Evolutionary conservation across 2,888 invertebrate genomes (phyloP).

Genomic region (Sinhomidia bicolor): DNA sequence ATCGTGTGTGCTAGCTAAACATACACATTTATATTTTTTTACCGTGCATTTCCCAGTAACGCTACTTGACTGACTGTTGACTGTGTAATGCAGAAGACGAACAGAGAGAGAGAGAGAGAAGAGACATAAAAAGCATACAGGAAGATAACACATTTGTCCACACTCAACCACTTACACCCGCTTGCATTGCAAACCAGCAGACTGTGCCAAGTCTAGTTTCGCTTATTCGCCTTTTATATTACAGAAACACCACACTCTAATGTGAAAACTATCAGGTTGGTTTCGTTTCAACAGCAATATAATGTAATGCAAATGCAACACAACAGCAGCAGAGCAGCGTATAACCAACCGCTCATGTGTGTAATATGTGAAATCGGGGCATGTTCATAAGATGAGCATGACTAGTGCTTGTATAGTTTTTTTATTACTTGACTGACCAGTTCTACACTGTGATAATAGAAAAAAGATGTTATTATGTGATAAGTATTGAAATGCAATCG

Average conservation of each 20-base stretch:
- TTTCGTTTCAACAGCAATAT: not conserved
- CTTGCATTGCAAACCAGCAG: not conserved
- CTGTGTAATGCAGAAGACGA: conserved; percentile 1
- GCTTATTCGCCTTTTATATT: not conserved
- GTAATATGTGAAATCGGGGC: not conserved
- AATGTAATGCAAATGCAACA: not conserved
- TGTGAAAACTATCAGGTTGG: conserved; percentile 5
- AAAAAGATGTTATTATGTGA: not conserved
- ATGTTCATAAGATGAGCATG: not conserved
- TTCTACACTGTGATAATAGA: not conserved
- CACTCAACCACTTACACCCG: not conserved
- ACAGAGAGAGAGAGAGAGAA: no score
- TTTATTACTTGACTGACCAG: not conserved
- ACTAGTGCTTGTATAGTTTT: not conserved
- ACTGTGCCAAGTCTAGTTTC: not conserved
- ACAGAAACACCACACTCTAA: not conserved
- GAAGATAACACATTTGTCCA: conserved; percentile 39
- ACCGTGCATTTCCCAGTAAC: conserved; percentile 29
- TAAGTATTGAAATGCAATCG: not conserved
- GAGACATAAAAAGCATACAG: conserved; percentile 2
- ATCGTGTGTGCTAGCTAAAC: conserved; percentile 6
- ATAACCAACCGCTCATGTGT: not conserved
- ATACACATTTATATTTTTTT: not conserved
- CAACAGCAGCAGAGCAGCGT: not conserved
- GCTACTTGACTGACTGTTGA: conserved; percentile 46